Conservation (phyloP, 2,888 invertebrate species). For the Amiota communis region DNA sequence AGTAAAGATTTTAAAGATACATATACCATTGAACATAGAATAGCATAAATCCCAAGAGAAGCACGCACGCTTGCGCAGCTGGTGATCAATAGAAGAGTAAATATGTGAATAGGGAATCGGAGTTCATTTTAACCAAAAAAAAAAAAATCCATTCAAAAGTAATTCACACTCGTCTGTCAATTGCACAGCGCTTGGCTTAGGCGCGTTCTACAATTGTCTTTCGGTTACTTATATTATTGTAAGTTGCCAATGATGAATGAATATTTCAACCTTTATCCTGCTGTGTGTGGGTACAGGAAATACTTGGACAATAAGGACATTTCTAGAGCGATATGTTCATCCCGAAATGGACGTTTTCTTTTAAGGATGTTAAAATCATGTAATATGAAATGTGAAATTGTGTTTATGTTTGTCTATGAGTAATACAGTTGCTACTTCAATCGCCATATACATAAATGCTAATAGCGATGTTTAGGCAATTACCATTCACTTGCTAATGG, state of each 20-base stretch:
- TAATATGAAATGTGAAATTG: no score
- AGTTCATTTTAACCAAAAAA: not conserved
- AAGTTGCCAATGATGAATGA: conserved; percentile 26
- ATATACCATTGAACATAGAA: not conserved
- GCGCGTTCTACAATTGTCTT: conserved; percentile 52
- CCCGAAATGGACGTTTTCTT: not conserved
- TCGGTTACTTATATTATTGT: not conserved
- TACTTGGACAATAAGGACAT: not conserved
- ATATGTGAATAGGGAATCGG: conserved; percentile 35
- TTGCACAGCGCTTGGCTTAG: conserved; percentile 61
- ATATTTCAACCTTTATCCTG: conserved; percentile 1
- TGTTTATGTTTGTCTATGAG: not conserved
- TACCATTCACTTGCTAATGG: conserved; percentile 63
- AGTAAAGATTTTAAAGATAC: not conserved
- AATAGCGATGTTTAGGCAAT: conserved; percentile 56
- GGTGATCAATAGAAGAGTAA: conserved; percentile 36
- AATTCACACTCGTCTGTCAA: conserved; percentile 62
- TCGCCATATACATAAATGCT: conserved; percentile 39
- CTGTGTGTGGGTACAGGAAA: conserved; percentile 19
- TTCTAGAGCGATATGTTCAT: not conserved
- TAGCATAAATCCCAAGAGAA: conserved; percentile 45
- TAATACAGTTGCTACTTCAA: conserved; percentile 22
- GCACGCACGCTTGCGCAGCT: conserved; percentile 58
- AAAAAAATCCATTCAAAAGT: conserved; percentile 51
- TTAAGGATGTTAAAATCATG: not conserved